A percentile compares a stretch with the other conserved stretches of the same genome.
Conservation (phyloP, 2,113 vertebrate species). For the Peromyscus polionotus region DNA sequence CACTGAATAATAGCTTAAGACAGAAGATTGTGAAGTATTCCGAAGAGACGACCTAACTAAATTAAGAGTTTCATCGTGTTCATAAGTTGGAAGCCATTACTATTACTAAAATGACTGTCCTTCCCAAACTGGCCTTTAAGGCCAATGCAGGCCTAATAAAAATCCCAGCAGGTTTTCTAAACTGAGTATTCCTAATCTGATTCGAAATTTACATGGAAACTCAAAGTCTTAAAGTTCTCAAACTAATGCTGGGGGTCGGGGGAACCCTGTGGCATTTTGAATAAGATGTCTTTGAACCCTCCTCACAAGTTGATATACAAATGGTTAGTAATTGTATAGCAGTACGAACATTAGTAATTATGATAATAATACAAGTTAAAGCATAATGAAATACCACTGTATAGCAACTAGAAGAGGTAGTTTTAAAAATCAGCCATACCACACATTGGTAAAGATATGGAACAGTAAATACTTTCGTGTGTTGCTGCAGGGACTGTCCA, state of each 20-base stretch:
- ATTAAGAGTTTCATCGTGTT: neutral
- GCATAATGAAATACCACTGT: neutral
- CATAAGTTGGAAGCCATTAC: neutral
- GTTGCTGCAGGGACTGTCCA: neutral
- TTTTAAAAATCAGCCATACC: neutral
- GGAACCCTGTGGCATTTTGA: neutral
- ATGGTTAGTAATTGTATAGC: neutral
- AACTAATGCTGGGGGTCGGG: neutral
- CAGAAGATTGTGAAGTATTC: neutral
- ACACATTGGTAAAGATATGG: neutral
- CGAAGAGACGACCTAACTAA: neutral
- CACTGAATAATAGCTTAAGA: neutral
- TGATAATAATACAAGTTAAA: neutral
- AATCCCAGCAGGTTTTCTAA: neutral
- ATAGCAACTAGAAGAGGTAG: neutral
- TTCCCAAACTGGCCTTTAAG: slow-evolving; percentile 7
- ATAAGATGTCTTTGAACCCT: neutral
- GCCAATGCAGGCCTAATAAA: neutral
- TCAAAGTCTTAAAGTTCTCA: neutral
- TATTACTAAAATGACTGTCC: neutral
- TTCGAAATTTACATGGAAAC: neutral
- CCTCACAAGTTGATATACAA: neutral
- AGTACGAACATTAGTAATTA: neutral
- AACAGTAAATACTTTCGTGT: neutral
- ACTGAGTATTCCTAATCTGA: neutral